Base-by-base conservation (phyloP, 2,888 invertebrate species). In the Syritta pipiens region DNA sequence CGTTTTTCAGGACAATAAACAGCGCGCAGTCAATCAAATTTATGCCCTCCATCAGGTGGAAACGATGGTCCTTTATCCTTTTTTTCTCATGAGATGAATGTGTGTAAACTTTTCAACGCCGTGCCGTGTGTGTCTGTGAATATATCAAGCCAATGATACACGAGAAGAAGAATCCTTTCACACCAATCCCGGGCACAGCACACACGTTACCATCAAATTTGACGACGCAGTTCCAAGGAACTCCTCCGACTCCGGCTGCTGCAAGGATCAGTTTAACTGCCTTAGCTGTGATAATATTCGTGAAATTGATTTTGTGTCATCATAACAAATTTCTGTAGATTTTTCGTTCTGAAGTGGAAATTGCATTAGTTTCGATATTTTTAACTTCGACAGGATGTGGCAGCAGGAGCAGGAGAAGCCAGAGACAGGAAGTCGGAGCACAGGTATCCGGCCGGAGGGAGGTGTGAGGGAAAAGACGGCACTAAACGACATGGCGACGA, bases 81-180 rank as follows among this genome's bases (percentile, higher is more conserved):
- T 24, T 17, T 28, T 57, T 57, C 24, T 28, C 28, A n/a, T n/a
- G 12, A 3, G 40, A 40, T 17, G 26, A 55, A 55, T 12, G 14
- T 26, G n/a, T 10, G 6, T 19, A 9, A 5, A 9, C n/a, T 26
- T 1, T 85, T 87, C 0, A 82, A 82, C 2, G 84, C 83, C 0
- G 81, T 85, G 14, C 74, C 86, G 0, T 24, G 24, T 44, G 10
- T 10, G 44, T 44, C 20, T 44, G 19, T 19, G 10, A 20, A 26
- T 26, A 48, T 48, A 22, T 48, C 17, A 17, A 37, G 20, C 3
- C 9, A 10, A 5, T 26, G 28, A 7, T 1, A 1, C 37, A 37
- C 37, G 20, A 20, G 28, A 40, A n/a, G 37, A n/a, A n/a, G n/a
- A n/a, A n/a, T 53, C 28, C 28, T 14, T 22, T 44, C 20, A 28